Evolutionary conservation across 2,797 vertebrate species (phyloP), one percentile per base, ranked within the genome.

Genomic region (Enteromius thamalakanensis): DNA sequence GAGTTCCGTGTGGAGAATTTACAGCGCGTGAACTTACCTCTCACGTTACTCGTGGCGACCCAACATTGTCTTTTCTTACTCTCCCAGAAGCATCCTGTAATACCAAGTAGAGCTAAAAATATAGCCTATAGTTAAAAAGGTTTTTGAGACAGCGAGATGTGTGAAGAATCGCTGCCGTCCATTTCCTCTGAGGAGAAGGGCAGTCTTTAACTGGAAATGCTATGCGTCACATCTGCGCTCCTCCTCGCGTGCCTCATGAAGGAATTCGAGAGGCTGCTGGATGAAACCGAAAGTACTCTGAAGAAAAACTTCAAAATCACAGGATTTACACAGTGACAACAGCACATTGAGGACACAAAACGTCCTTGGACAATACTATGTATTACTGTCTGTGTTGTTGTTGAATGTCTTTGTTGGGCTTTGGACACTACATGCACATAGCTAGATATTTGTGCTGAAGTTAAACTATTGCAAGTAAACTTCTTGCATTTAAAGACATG

Each of bases 151-250:
- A 5, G 37, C 17, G 8, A 67, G 45, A 9, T n/a, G 29, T 32
- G 12, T 12, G 4, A 34, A n/a, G 12, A 4, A 32, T 42, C 34
- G 12, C n/a, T 15, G 10, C 21, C 45, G 32, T 81, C 69, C 81
- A 58, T 88, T 79, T 76, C 69, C 34, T 68, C n/a, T 0, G 19
- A 19, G 12, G 32, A 17, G 32, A 72, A 77, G 76, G 77, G 80
- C 68, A 69, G 87, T 58, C 72, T 49, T 65, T 88, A 0, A 82
- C 83, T 69, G 80, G 81, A 86, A 86, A 85, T 45, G 34, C 0
- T 6, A 58, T 15, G 62, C 74, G 87, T 88, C 80, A 88, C 85
- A 40, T 19, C n/a, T 19, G 6, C 51, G 67, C 72, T 80, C 83
- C 79, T 40, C 60, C 83, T 82, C 79, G 6, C 37, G 32, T 71